Evolutionary conservation across 1,140 invertebrate genomes (phyloP), one percentile per base, ranked within the genome.

Genomic region (Trypoxylus dichotomus): DNA sequence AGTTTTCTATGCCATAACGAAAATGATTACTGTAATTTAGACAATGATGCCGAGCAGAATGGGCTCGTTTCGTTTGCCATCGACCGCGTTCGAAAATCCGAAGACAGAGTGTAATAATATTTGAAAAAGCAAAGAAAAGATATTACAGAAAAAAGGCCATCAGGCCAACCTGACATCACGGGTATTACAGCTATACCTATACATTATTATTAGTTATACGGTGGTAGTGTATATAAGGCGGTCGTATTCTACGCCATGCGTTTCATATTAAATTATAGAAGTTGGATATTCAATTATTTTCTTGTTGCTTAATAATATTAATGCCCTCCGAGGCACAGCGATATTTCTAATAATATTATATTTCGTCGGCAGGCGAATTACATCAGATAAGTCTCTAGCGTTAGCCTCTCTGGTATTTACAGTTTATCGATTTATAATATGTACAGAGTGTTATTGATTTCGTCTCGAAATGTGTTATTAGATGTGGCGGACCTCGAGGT

Each of bases 341-440:
- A 47, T 47, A 47, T 47, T 47, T 47, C 43, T 47, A 47, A 47
- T 47, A 47, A 47, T 47, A 47, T 47, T 47, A 47, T 47, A 47
- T 47, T 47, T 47, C 43, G 43, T 47, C 43, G 43, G n/a, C 13
- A 47, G 43, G 43, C 13, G 43, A 47, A 47, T 47, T 47, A 47
- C 43, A 47, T 47, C 43, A 47, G 43, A 47, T 47, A 47, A 47
- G 43, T 47, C 15, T 47, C 3, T 13, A 13, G 43, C 43, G 11
- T 47, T 47, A 47, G 43, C 11, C 43, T 47, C 43, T 47, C 43
- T 13, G 13, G 3, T 47, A 19, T 47, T 47, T 47, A 47, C 43
- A 47, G 43, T 47, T 47, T 47, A 47, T 47, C 43, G 43, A 47
- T 47, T 47, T 47, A 47, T 47, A 47, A 47, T 47, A 47, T 47